phyloP scores from a whole-genome alignment of 2,888 invertebrate genomes.

The Colostygia pectinataria region DNA sequence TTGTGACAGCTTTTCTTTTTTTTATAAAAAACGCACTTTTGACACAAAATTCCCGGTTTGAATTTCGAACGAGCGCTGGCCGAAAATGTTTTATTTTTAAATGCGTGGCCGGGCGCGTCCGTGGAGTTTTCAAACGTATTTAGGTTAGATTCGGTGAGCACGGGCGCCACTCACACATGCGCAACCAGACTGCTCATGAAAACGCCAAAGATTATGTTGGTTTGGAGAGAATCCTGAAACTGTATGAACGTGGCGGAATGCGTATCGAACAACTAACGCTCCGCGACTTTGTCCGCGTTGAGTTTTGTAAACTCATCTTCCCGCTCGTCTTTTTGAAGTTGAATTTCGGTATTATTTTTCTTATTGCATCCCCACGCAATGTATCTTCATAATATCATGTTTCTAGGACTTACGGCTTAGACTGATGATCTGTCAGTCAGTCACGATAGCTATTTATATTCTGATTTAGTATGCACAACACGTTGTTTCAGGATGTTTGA shows the following conservation, averaged over 20 bases:
- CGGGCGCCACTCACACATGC: slow-evolving; percentile 37
- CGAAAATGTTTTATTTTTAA: slow-evolving; percentile 68
- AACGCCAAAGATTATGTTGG: slow-evolving; percentile 53
- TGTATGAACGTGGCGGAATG: slow-evolving; percentile 10
- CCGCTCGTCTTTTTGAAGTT: too few relatives aligned
- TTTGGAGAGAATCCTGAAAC: slow-evolving; percentile 15
- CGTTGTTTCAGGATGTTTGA: slow-evolving; percentile 1
- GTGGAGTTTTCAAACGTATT: slow-evolving; percentile 75
- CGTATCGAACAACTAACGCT: too few relatives aligned
- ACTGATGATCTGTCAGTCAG: too few relatives aligned
- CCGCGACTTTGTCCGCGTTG: too few relatives aligned
- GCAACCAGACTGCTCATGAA: slow-evolving; percentile 41
- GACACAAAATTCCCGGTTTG: slow-evolving; percentile 28
- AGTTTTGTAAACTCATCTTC: too few relatives aligned
- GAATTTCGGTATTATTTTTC: too few relatives aligned
- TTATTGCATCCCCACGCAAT: too few relatives aligned
- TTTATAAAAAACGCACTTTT: slow-evolving; percentile 28
- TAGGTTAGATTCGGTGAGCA: slow-evolving; percentile 79
- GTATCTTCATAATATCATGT: too few relatives aligned
- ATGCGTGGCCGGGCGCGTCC: slow-evolving; percentile 64
- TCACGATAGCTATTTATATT: too few relatives aligned
- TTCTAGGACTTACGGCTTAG: too few relatives aligned
- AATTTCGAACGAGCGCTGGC: slow-evolving; percentile 24
- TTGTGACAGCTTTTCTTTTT: slow-evolving; percentile 15
- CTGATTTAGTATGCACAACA: slow-evolving; percentile 16